Evolutionary conservation across 1,140 invertebrate genomes (phyloP).

Genomic region (Drosophila quadrilineata): DNA sequence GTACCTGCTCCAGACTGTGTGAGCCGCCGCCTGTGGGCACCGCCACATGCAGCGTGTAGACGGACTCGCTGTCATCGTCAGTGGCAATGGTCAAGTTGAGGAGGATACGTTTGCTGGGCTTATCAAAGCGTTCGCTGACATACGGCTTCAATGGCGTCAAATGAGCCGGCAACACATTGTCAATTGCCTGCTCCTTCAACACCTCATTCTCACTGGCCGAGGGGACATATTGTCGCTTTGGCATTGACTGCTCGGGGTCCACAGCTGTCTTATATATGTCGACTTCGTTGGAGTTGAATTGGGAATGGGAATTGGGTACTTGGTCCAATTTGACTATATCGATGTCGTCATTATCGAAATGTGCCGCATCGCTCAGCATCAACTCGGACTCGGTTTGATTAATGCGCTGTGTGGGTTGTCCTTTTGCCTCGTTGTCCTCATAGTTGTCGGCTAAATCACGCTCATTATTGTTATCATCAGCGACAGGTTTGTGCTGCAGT

Average conservation of each 20-base stretch:
- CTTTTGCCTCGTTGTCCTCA: slow-evolving; percentile 43
- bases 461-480: slow-evolving; percentile 78
- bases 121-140: slow-evolving; percentile 62
- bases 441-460: slow-evolving; percentile 77
- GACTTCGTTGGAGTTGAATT: slow-evolving; percentile 26
- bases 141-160: slow-evolving; percentile 56
- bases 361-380: slow-evolving; percentile 68
- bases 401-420: slow-evolving; percentile 42
- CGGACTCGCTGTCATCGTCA: slow-evolving; percentile 66
- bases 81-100: slow-evolving; percentile 79
- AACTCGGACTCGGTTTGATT: slow-evolving; percentile 45
- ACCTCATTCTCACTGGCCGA: slow-evolving; percentile 57
- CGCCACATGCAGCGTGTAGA: slow-evolving; percentile 78
- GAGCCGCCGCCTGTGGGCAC: slow-evolving; percentile 63
- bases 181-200: slow-evolving; percentile 12
- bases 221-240: neutral
- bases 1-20: slow-evolving; percentile 58
- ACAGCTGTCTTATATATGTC: slow-evolving; percentile 53
- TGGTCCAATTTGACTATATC: slow-evolving; percentile 74
- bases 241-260: neutral
- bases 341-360: slow-evolving; percentile 58
- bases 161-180: slow-evolving; percentile 3
- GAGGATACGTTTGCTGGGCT: slow-evolving; percentile 62
- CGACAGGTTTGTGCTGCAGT: slow-evolving; percentile 41
- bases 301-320: slow-evolving; percentile 12